Evolutionary conservation across 2,888 invertebrate species (phyloP).

Genomic region (Drosophila nr. perissopoda): DNA sequence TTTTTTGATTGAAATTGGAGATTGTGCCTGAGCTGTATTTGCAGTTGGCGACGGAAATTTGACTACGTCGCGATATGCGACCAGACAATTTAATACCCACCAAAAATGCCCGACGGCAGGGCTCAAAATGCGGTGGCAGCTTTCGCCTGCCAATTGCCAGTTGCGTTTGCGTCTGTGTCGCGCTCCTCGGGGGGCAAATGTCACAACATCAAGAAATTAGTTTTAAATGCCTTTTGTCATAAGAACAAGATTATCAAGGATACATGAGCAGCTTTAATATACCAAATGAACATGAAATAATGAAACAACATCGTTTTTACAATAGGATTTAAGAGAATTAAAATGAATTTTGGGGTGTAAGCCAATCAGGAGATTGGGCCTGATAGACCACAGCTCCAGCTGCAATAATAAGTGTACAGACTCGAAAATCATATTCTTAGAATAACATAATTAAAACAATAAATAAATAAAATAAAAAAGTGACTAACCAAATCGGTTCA

Average conservation of each 20-base stretch:
- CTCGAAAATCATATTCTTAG: neutral
- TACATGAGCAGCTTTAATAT: conserved; percentile 1
- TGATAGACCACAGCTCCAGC: neutral
- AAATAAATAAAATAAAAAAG: neutral
- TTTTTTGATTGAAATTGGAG: conserved; percentile 80
- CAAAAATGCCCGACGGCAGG: conserved; percentile 51
- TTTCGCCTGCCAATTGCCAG: conserved; percentile 28
- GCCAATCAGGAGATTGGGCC: neutral
- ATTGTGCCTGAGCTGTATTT: conserved; percentile 70
- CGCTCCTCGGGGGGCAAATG: conserved; percentile 27
- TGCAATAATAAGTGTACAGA: neutral
- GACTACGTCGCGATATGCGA: conserved; percentile 73
- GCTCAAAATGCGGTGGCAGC: conserved; percentile 57
- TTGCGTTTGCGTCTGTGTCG: conserved; percentile 1
- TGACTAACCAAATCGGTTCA: too few species aligned
- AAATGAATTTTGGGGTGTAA: neutral
- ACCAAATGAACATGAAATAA: conserved; percentile 3
- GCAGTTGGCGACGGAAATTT: conserved; percentile 72
- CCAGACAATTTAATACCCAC: conserved; percentile 73
- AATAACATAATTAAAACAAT: neutral
- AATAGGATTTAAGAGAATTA: neutral
- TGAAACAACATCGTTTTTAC: neutral
- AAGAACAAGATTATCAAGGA: conserved; percentile 23
- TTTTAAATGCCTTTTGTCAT: conserved; percentile 54
- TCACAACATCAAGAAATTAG: conserved; percentile 65